Evolutionary conservation across 2,797 vertebrate species (phyloP).

Genomic region (Myripristis jacobus): DNA sequence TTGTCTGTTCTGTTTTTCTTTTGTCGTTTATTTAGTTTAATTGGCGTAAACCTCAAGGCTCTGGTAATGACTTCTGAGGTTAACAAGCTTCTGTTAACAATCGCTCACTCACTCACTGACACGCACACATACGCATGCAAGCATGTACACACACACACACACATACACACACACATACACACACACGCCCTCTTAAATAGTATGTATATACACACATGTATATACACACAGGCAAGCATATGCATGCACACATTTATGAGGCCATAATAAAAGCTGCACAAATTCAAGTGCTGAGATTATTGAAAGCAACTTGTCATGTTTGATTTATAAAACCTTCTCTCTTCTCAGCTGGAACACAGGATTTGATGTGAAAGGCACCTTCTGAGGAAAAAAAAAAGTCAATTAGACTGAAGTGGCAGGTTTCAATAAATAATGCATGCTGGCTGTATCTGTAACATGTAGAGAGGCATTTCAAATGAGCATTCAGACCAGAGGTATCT

Average conservation of each 20-base stretch:
- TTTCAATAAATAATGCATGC: slow-evolving; percentile 17
- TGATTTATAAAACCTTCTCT: slow-evolving; percentile 42
- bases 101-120: slow-evolving; percentile 44
- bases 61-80: slow-evolving; percentile 77
- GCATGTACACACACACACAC: slow-evolving; percentile 1
- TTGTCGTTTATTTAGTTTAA: slow-evolving; percentile 71
- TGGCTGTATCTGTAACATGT: slow-evolving; percentile 12
- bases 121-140: not conserved
- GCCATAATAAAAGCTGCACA: slow-evolving; percentile 23
- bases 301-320: slow-evolving; percentile 25
- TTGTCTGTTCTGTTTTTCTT: slow-evolving; percentile 60
- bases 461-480: slow-evolving; percentile 1
- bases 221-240: slow-evolving; percentile 17
- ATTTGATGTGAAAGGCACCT: slow-evolving; percentile 22
- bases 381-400: slow-evolving; percentile 5
- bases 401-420: slow-evolving; percentile 18
- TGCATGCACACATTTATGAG: not conserved
- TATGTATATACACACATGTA: not conserved
- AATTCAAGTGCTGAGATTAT: slow-evolving; percentile 17
- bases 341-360: slow-evolving; percentile 20
- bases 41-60: slow-evolving; percentile 75
- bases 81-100: slow-evolving; percentile 76
- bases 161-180: slow-evolving; percentile 9
- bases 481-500: not conserved
- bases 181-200: not conserved